Evolutionary conservation across 1,140 invertebrate species (phyloP), one percentile per base, ranked within the genome.

Genomic region (Conus betulinus): DNA sequence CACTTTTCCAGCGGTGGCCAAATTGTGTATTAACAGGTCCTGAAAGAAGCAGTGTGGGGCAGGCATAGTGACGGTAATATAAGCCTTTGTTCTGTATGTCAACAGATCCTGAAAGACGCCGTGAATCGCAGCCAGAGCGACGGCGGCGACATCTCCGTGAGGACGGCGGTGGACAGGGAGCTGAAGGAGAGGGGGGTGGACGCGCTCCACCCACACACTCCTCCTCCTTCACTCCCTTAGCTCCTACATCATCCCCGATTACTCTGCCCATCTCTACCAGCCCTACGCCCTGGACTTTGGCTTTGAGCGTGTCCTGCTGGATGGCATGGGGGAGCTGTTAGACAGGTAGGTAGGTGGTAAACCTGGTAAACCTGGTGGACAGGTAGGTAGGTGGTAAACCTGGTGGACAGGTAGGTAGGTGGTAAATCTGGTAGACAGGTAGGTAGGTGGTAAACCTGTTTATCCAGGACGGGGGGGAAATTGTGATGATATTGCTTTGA

Each of bases 251-350:
- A 78, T 90, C 55, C 51, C 27, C 11, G 87, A 91, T 25, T 91
- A 89, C 84, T 93, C 92, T n/a, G 84, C 91, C 0, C 55, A 39
- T 0, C 71, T 87, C 51, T 93, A 91, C 86, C 84, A 87, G 23
- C 88, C 91, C 39, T 89, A 91, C 82, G 84, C 86, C 67, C 51
- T 90, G 6, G 90, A 92, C 67, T 91, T 93, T 88, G 91, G 90
- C 17, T 92, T 87, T 84, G 89, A 93, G 20, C 90, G 87, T 81
- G 76, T 91, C 39, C 57, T 93, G 39, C 85, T 92, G n/a, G 92
- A 93, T 89, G 93, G 93, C 13, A 91, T 92, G 89, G 91, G 91
- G 60, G 92, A 93, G 83, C 74, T 93, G 85, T 27, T 91, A 55
- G 90, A 92, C 85, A 92, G 91, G 91, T 74, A n/a, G 13, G 20